Percentiles rank a stretch among this genome's conserved stretches.
Conservation (phyloP, 2,113 vertebrate species). For the Podilymbus podiceps region DNA sequence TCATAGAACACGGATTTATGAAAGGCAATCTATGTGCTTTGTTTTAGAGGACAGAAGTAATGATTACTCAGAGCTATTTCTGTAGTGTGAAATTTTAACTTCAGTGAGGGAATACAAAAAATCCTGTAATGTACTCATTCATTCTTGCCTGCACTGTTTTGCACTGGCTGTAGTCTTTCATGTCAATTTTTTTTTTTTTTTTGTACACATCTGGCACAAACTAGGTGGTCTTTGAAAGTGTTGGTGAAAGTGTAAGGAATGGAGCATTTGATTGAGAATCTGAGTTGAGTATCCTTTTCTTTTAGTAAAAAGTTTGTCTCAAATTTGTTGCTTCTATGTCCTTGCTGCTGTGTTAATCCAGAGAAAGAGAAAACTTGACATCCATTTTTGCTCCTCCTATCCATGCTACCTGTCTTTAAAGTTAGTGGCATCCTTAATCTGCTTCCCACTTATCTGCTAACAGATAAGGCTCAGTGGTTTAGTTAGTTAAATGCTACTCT, state of each 20-base stretch:
- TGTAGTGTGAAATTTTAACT: neutral
- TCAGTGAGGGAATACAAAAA: neutral
- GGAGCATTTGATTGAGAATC: neutral
- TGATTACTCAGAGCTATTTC: neutral
- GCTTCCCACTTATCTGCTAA: conserved; percentile 10
- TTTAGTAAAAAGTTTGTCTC: neutral
- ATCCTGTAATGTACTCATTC: neutral
- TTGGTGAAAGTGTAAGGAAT: neutral
- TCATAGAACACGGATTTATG: neutral
- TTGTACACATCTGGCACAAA: neutral
- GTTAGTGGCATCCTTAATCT: conserved; percentile 21
- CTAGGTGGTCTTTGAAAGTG: neutral
- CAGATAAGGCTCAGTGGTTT: conserved; percentile 49
- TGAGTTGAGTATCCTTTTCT: neutral
- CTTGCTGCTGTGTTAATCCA: neutral
- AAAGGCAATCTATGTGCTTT: neutral
- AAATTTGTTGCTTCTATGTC: neutral
- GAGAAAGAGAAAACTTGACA: neutral
- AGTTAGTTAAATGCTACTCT: conserved; percentile 34
- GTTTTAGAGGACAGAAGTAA: neutral
- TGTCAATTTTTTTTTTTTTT: neutral
- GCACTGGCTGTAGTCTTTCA: neutral
- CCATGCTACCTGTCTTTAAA: neutral
- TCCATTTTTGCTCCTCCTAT: neutral
- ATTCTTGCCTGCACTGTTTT: neutral